Evolutionary conservation across 2,797 vertebrate genomes (phyloP), one percentile per base, ranked within the genome.

Genomic region (Leucoraja ocellata): DNA sequence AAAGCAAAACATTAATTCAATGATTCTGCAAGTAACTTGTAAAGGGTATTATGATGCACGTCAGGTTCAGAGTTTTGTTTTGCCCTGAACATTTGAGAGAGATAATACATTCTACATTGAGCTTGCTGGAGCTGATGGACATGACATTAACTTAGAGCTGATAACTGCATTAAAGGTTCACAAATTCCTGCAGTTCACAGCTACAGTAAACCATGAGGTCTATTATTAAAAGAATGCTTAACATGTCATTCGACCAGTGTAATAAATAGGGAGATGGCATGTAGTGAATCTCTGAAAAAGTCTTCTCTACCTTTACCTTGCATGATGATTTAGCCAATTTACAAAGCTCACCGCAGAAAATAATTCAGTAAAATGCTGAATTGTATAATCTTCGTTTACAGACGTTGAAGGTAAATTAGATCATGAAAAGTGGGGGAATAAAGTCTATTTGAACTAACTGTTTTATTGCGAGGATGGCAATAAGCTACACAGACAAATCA

Each of bases 161-260:
- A 88, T 88, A 63, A 88, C n/a, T 88, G n/a, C 16, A 68, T 88
- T 68, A 36, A 7, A 61, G 68, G 84, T 88, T 88, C 84, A 88
- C 68, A 88, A 88, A 68, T 68, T 88, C 61, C 61, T 88, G 84
- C 16, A 68, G 63, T 68, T 68, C 16, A 88, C 61, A 68, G 84
- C 9, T 68, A 86, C 83, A 68, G 18, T 36, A n/a, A 88, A 88
- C 61, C 84, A 68, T 4, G 28, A 68, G 84, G 63, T 18, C n/a
- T 32, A 3, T 68, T 25, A 68, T n/a, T 65, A 10, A 68, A 88
- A 88, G n/a, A 68, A 68, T 68, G 79, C 61, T 65, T 86, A 61
- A 86, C 58, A 32, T 65, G 84, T 36, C n/a, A 63, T 88, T 88
- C 63, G 1, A 63, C 83, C 61, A 58, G 83, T 61, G 25, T 63